Percentiles rank a stretch among this genome's conserved stretches.
Conservation (phyloP, 2,797 vertebrate genomes). For the Leuciscus waleckii region DNA sequence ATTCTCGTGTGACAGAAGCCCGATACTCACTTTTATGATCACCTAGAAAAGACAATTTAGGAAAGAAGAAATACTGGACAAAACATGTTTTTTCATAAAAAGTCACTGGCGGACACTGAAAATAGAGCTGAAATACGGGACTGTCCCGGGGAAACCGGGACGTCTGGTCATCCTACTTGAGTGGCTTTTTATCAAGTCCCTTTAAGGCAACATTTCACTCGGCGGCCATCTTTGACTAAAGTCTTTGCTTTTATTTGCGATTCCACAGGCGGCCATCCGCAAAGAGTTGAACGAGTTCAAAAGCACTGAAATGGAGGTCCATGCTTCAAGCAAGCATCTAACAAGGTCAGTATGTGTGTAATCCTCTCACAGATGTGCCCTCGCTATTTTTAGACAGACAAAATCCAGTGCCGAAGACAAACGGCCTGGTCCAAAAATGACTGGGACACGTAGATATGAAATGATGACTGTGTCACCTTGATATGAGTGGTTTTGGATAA, state of each 20-base stretch:
- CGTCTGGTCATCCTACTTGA: too few relatives aligned
- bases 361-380: not conserved
- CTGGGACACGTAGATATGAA: constrained; percentile 4
- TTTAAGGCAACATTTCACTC: too few relatives aligned
- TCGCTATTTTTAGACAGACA: constrained; percentile 71
- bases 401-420: constrained; percentile 71
- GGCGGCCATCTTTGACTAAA: not conserved
- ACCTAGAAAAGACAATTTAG: too few relatives aligned
- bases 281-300: constrained; percentile 99
- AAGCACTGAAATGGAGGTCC: constrained; percentile 99
- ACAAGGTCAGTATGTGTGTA: constrained; percentile 85
- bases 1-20: not conserved
- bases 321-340: constrained; percentile 98
- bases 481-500: constrained; percentile 56
- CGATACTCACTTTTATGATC: not conserved
- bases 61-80: not conserved
- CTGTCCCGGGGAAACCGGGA: too few relatives aligned
- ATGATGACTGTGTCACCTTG: constrained; percentile 61
- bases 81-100: too few relatives aligned
- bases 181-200: too few relatives aligned
- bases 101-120: too few relatives aligned
- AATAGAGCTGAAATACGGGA: too few relatives aligned
- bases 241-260: constrained; percentile 29
- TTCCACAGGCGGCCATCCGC: constrained; percentile 91
- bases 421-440: constrained; percentile 56